Percentiles rank a stretch among this genome's conserved stretches.
phyloP scores from a whole-genome alignment of 2,797 vertebrate genomes.

The Artibeus jamaicensis region DNA sequence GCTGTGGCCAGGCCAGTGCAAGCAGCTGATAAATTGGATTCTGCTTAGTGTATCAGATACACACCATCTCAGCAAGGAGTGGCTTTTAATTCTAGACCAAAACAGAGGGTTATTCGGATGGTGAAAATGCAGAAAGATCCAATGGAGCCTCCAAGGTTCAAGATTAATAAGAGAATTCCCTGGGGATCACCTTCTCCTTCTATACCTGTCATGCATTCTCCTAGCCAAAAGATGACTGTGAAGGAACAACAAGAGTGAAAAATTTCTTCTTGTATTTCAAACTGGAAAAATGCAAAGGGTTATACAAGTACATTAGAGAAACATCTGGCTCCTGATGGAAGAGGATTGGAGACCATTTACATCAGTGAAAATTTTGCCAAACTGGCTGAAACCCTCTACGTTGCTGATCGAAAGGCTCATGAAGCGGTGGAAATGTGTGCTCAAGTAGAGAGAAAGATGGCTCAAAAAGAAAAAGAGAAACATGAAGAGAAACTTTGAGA shows the following conservation, averaged over 20 bases:
- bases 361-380: slow-evolving; percentile 99
- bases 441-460: slow-evolving; percentile 99
- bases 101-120: slow-evolving; percentile 98
- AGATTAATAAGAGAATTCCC: slow-evolving; percentile 99
- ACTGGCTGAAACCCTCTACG: slow-evolving; percentile 96
- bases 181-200: slow-evolving; percentile 97
- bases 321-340: slow-evolving; percentile 94
- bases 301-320: slow-evolving; percentile 99
- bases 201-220: slow-evolving; percentile 99
- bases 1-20: slow-evolving; percentile 98
- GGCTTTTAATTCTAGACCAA: slow-evolving; percentile 98
- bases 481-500: slow-evolving; percentile 97
- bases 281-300: slow-evolving; percentile 99
- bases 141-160: slow-evolving; percentile 98
- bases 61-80: slow-evolving; percentile 98
- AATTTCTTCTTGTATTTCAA: slow-evolving; percentile 99
- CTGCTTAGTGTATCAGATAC: slow-evolving; percentile 98
- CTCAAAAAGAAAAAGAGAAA: slow-evolving; percentile 99
- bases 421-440: slow-evolving; percentile 99
- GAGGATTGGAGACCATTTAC: slow-evolving; percentile 96
- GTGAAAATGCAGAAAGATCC: slow-evolving; percentile 99
- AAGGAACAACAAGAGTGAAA: slow-evolving; percentile 99
- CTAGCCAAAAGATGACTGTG: slow-evolving; percentile 99
- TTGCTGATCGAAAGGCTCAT: slow-evolving; percentile 97
- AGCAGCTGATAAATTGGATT: slow-evolving; percentile 97